Evolutionary conservation across 2,888 invertebrate genomes (phyloP), one percentile per base, ranked within the genome.

Genomic region (Calameuta filiformis): DNA sequence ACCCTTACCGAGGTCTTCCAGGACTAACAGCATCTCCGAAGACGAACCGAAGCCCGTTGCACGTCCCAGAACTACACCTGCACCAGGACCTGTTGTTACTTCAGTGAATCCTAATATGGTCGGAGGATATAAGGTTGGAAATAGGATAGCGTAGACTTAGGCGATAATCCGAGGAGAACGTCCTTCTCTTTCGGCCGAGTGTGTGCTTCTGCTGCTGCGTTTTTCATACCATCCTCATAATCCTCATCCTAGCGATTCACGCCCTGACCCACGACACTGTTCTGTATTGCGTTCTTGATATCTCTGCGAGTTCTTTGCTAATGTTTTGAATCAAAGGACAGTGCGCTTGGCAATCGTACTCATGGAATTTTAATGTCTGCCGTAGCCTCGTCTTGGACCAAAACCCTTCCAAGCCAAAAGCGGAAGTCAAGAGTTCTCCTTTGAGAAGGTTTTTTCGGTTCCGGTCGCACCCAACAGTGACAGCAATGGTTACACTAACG

Each of bases 401-500:
- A 97, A 97, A 90, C 97, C 97, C 35, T 97, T 97, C 91, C 96
- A 96, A 12, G 95, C 96, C 71, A 95, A 96, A 56, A 94, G 95
- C 6, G 93, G 94, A 79, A 94, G 93, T 85, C 96, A 95, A 78
- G 95, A 96, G 85, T 96, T 96, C 87, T 95, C 95, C 0, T 96
- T 96, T 87, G 96, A 96, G 89, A 96, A 96, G 89, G 96, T 96
- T 35, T 96, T 97, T 90, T 95, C 95, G 0, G 97, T 96, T 11
- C 96, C 97, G 0, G 93, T 94, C 2, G 96, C 95, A 1, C 96
- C 96, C 0, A 90, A 87, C 37, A 88, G 34, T 68, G 91, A 90
- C n/a, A 90, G 88, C 35, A 91, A 91, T 76, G 91, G 90, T 30
- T 89, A 90, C 79, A 83, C 87, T 4, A 87, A 88, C 37, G 89